Conservation (phyloP, 2,113 vertebrate genomes). For the Bambusicola thoracicus region DNA sequence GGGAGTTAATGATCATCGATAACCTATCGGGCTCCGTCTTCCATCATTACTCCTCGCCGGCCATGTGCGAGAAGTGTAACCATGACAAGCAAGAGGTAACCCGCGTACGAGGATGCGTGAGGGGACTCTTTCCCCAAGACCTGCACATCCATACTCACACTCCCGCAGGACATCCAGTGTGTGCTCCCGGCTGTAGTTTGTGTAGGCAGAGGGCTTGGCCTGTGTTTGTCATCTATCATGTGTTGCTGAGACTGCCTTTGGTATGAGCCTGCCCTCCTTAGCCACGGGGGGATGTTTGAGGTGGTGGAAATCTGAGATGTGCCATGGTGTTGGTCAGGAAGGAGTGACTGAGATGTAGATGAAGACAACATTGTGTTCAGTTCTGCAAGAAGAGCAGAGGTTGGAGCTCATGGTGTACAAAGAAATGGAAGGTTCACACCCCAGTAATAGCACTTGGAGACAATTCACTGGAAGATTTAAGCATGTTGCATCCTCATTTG, state of each 20-base stretch:
- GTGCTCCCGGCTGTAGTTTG: constrained; percentile 3
- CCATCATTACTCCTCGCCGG: constrained; percentile 96
- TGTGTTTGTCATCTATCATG: constrained; percentile 21
- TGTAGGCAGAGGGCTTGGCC: constrained; percentile 16
- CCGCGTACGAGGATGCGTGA: constrained; percentile 60
- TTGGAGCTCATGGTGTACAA: background rate
- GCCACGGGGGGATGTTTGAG: background rate
- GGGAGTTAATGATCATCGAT: constrained; percentile 99
- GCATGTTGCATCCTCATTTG: constrained; percentile 16
- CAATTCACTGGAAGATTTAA: background rate
- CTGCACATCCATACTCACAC: constrained; percentile 11
- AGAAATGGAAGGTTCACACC: background rate
- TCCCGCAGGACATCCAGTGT: background rate
- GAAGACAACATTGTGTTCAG: background rate
- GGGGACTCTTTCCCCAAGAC: constrained; percentile 33
- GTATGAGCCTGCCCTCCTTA: background rate
- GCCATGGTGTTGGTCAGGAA: background rate
- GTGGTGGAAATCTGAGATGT: constrained; percentile 34
- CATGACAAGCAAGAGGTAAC: constrained; percentile 94
- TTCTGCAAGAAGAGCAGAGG: constrained; percentile 18
- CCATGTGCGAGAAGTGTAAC: constrained; percentile 89
- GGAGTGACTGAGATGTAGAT: background rate
- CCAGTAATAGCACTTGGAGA: background rate
- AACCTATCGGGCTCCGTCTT: constrained; percentile 99
- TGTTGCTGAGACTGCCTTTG: background rate